These are phyloP conservation scores for Gari tellinella DNA, from an alignment of 2,888 invertebrate species.

Conservation along the genomic window DNA sequence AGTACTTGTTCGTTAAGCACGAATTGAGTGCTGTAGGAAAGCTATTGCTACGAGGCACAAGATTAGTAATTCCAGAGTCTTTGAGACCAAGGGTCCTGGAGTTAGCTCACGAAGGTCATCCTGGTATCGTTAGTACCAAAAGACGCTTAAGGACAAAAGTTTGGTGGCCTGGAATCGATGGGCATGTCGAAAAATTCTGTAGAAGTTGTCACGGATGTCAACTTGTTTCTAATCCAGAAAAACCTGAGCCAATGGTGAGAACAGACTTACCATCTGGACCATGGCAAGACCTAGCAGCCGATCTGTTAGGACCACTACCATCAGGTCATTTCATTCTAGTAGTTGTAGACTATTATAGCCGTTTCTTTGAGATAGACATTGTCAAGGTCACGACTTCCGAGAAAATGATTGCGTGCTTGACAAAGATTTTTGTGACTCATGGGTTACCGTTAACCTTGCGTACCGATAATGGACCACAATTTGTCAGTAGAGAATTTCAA, in stretches of 20 bases:
- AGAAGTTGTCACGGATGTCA: conserved; percentile 49
- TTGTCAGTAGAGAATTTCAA: conserved; percentile 24
- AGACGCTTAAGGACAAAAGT: conserved; percentile 30
- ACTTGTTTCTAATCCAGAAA: conserved; percentile 14
- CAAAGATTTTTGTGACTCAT: conserved; percentile 9
- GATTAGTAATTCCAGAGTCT: too few relatives aligned
- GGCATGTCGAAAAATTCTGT: conserved; percentile 31
- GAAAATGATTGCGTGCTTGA: conserved; percentile 1
- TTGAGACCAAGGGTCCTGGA: too few relatives aligned
- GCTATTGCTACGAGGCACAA: too few relatives aligned
- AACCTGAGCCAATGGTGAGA: conserved; percentile 37
- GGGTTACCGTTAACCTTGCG: conserved; percentile 23
- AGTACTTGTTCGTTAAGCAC: conserved; percentile 1
- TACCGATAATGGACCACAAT: conserved; percentile 50
- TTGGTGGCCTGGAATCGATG: conserved; percentile 48
- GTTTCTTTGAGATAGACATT: conserved; percentile 12
- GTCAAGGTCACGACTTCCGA: conserved; percentile 5
- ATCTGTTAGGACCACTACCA: conserved; percentile 36
- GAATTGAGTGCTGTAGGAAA: too few relatives aligned
- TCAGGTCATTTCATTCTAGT: conserved; percentile 22
- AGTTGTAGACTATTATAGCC: conserved; percentile 18
- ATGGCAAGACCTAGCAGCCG: conserved; percentile 41
- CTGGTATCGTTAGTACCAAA: too few relatives aligned
- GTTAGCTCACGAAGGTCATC: too few relatives aligned
- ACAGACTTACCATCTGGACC: conserved; percentile 31